Percentiles rank a stretch among this genome's conserved stretches.
Conservation (phyloP, 2,113 vertebrate species). For the Tretioscincus oriximinensis region DNA sequence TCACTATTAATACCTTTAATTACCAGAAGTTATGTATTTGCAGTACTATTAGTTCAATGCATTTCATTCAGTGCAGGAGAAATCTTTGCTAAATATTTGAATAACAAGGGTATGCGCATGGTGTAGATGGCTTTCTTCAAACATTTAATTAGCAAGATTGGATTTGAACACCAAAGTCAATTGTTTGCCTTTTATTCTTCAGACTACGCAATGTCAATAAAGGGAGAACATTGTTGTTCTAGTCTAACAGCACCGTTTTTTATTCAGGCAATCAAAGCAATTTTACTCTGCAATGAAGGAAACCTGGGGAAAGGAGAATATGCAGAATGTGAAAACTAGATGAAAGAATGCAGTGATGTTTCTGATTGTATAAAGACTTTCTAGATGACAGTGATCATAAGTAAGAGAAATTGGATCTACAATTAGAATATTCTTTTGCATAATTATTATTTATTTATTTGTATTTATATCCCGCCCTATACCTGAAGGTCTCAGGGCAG, state of each 20-base stretch:
- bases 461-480: no score
- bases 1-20: background rate
- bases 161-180: slow-evolving; percentile 20
- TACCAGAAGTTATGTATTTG: background rate
- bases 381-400: no score
- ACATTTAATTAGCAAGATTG: slow-evolving; percentile 25
- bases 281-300: background rate
- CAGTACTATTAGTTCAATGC: background rate
- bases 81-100: slow-evolving; percentile 18
- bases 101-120: slow-evolving; percentile 1
- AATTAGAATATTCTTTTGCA: no score
- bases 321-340: background rate
- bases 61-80: background rate
- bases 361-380: no score
- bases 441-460: no score
- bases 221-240: slow-evolving; percentile 9
- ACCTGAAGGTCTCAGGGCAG: no score
- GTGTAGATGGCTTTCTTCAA: slow-evolving; percentile 16
- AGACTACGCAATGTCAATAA: slow-evolving; percentile 13
- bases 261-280: background rate
- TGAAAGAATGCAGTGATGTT: background rate
- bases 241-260: background rate
- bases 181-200: slow-evolving; percentile 14
- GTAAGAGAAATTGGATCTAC: background rate
- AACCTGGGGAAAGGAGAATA: background rate